These are phyloP conservation scores for Agapostemon virescens DNA, from an alignment of 2,888 invertebrate genomes.

Conservation along the genomic window DNA sequence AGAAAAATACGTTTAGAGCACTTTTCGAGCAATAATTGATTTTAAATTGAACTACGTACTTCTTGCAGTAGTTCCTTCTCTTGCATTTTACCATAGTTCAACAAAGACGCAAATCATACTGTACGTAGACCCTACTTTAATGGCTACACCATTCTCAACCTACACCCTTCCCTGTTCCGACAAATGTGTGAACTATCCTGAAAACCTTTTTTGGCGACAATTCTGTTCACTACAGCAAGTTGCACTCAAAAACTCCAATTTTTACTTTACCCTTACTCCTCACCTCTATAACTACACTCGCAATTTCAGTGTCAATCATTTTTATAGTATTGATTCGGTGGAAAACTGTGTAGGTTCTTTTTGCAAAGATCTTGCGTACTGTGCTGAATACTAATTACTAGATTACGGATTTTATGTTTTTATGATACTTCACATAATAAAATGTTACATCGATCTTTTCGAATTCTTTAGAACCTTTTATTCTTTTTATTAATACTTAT, in stretches of 20 bases:
- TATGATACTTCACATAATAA: neutral
- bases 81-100: neutral
- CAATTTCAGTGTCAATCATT: neutral
- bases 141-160: neutral
- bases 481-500: too few species aligned
- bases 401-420: neutral
- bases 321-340: neutral
- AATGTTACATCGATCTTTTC: neutral
- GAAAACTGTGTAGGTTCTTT: neutral
- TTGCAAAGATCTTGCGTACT: neutral
- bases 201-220: neutral
- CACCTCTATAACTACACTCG: neutral
- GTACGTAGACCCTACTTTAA: neutral
- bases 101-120: neutral
- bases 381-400: neutral
- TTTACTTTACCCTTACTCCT: neutral
- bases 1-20: too few species aligned
- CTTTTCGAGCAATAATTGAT: too few species aligned
- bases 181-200: neutral
- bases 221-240: neutral
- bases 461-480: neutral
- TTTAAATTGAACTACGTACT: too few species aligned
- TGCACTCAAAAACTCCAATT: constrained; percentile 5
- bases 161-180: neutral
- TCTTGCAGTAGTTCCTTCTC: neutral